These are phyloP conservation scores for Drosophila trichaetosa DNA, from an alignment of 2,888 invertebrate genomes.

Conservation along the genomic window DNA sequence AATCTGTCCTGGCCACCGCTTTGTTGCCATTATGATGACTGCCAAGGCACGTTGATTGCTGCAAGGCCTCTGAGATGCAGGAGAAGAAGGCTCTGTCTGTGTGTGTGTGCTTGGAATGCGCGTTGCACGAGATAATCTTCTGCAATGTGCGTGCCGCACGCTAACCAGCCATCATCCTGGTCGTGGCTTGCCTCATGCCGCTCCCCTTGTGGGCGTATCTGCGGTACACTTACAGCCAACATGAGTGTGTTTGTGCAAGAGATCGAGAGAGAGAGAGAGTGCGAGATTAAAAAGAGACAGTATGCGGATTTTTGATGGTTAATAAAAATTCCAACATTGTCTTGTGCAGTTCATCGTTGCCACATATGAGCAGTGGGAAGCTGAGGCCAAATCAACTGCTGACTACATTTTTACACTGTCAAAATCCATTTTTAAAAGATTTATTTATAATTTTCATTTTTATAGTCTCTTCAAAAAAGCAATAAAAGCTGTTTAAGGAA, in stretches of 20 bases:
- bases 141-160: conserved; percentile 77
- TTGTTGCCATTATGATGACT: conserved; percentile 79
- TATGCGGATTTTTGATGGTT: conserved; percentile 78
- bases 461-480: background rate
- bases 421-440: conserved; percentile 10
- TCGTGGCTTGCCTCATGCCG: conserved; percentile 31
- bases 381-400: conserved; percentile 24
- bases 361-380: conserved; percentile 47
- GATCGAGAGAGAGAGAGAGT: background rate
- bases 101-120: conserved; percentile 58
- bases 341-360: conserved; percentile 77
- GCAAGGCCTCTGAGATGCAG: conserved; percentile 55
- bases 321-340: conserved; percentile 83
- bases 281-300: conserved; percentile 3
- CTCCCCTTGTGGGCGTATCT: conserved; percentile 15
- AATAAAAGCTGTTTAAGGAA: background rate
- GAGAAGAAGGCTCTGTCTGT: conserved; percentile 1
- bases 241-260: background rate
- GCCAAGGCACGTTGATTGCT: conserved; percentile 73
- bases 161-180: conserved; percentile 54
- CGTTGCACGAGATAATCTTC: conserved; percentile 77
- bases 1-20: conserved; percentile 52
- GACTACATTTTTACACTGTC: conserved; percentile 51
- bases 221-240: conserved; percentile 18
- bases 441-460: background rate